Base-by-base conservation (phyloP, 2,888 invertebrate genomes). In the Epicampocera succincta region DNA sequence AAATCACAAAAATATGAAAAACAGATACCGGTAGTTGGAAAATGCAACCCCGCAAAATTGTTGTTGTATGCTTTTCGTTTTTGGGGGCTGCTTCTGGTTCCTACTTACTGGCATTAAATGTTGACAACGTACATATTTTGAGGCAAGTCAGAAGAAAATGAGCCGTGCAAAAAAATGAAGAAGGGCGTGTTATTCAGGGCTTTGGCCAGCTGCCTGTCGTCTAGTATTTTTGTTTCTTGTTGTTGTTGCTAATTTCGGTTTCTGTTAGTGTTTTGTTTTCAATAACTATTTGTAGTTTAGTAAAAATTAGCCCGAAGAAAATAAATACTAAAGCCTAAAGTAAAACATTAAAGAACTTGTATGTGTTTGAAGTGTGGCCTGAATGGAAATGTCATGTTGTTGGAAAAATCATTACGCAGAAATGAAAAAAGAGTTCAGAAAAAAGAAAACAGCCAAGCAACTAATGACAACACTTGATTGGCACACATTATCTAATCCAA, bases 71-170 rank as follows among this genome's bases (percentile, higher is more conserved):
- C 15, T 54, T 9, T 29, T 15, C 4, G 25, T 5, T 3, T 25
- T 25, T 25, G 40, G n/a, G 33, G 21, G 40, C 12, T 33, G 15
- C 4, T 11, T 12, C 33, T 8, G 4, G 15, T 17, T 33, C 38
- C 9, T 33, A 1, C 13, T 11, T 9, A 1, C n/a, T 29, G 19
- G 19, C 13, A 6, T 19, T 21, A 2, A 46, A 56, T 69, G 69
- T 63, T 71, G 63, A 63, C 69, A 63, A 50, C 63, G 48, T 74
- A 65, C 63, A 56, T 74, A 65, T 54, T 54, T 61, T 54, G 54
- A 54, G 13, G 13, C 12, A 21, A 50, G n/a, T n/a, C n/a, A 13
- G 13, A 50, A 50, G 9, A 48, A 50, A 25, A 11, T 25, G 21
- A 50, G 5, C 19, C n/a, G n/a, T 4, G 6, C 19, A 44, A 15